Conservation (phyloP, 2,888 invertebrate genomes). For the Gastrophysa polygoni region DNA sequence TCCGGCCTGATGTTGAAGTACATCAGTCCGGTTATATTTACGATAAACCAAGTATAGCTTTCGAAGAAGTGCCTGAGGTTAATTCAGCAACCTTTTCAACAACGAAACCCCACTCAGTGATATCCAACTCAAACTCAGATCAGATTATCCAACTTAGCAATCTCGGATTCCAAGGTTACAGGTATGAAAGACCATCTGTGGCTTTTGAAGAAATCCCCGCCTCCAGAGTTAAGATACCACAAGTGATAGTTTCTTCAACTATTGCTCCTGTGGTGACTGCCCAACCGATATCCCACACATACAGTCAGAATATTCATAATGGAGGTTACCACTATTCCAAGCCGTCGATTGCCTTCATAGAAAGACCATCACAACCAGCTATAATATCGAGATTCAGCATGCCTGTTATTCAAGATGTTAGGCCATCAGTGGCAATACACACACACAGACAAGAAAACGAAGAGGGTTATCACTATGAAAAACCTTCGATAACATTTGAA, state of each 20-base stretch:
- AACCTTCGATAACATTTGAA: constrained; percentile 53
- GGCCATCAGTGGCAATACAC: constrained; percentile 1
- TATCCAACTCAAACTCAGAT: constrained; percentile 1
- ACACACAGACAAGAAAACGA: constrained; percentile 6
- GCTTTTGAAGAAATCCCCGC: constrained; percentile 30
- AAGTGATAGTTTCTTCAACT: constrained; percentile 20
- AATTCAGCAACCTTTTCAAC: constrained; percentile 43
- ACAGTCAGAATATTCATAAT: constrained; percentile 7
- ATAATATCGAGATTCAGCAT: constrained; percentile 29
- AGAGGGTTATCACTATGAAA: constrained; percentile 51
- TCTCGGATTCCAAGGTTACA: constrained; percentile 19
- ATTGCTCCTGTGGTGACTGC: constrained; percentile 9
- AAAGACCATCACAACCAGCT: constrained; percentile 46
- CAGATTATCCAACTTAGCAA: not conserved
- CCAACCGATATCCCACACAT: constrained; percentile 3
- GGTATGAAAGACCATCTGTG: constrained; percentile 31
- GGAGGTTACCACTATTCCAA: constrained; percentile 44
- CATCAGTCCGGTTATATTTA: constrained; percentile 50
- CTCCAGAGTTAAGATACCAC: not conserved
- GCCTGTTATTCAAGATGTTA: constrained; percentile 2
- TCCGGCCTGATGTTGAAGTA: not conserved
- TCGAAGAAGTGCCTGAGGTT: constrained; percentile 50
- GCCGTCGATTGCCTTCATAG: constrained; percentile 50
- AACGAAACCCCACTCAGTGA: constrained; percentile 56
- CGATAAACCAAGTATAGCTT: constrained; percentile 48